phyloP scores from a whole-genome alignment of 2,113 vertebrate genomes.

The Bucco capensis region DNA sequence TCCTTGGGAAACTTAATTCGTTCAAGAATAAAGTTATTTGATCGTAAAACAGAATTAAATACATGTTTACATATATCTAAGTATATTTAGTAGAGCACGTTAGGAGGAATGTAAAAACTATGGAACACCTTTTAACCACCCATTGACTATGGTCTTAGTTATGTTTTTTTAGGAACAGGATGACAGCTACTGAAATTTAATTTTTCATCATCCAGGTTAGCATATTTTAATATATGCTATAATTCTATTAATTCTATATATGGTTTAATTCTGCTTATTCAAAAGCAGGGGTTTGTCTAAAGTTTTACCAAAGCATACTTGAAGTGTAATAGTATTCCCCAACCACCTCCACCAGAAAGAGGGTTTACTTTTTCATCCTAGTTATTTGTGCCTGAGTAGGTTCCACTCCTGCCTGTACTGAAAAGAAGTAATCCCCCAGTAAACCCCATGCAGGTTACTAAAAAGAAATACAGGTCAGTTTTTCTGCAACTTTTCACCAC shows the following conservation, averaged over 20 bases:
- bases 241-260: background rate
- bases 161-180: background rate
- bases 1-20: background rate
- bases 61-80: background rate
- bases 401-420: background rate
- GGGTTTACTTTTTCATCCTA: background rate
- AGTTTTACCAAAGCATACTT: background rate
- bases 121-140: background rate
- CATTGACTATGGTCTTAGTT: background rate
- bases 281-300: background rate
- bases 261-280: background rate
- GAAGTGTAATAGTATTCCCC: background rate
- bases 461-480: background rate
- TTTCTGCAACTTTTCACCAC: background rate
- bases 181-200: background rate
- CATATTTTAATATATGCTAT: background rate
- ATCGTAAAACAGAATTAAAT: background rate
- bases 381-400: background rate
- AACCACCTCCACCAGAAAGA: background rate
- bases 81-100: background rate
- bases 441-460: background rate
- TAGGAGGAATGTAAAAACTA: background rate
- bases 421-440: background rate
- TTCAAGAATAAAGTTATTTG: background rate
- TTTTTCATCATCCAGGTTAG: background rate